phyloP scores from a whole-genome alignment of 2,888 invertebrate species.

The Cotesia congregata region DNA sequence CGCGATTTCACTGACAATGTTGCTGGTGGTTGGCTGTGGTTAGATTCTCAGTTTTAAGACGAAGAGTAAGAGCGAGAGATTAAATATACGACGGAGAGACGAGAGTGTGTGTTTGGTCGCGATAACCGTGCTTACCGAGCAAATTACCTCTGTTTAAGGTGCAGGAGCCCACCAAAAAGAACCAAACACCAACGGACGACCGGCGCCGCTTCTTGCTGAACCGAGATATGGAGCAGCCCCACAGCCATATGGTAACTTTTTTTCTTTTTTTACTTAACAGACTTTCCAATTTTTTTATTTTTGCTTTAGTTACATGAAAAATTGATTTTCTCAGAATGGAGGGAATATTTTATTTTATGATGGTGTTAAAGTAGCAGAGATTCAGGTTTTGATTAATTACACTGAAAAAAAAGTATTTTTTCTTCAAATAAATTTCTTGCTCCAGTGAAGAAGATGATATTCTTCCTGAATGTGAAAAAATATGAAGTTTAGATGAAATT shows the following conservation, averaged over 20 bases:
- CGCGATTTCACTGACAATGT: slow-evolving; percentile 19
- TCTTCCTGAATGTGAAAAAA: too few relatives aligned
- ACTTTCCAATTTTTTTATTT: slow-evolving; percentile 3
- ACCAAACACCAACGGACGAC: slow-evolving; percentile 72
- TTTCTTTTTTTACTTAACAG: background rate
- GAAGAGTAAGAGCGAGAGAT: slow-evolving; percentile 19
- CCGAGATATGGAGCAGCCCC: slow-evolving; percentile 90
- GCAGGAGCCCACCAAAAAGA: slow-evolving; percentile 68
- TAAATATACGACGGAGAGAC: background rate
- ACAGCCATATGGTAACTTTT: slow-evolving; percentile 88
- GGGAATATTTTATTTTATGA: too few relatives aligned
- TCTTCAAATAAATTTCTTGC: too few relatives aligned
- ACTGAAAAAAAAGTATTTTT: too few relatives aligned
- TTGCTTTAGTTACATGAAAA: too few relatives aligned
- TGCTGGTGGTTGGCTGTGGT: slow-evolving; percentile 27
- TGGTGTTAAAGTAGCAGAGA: too few relatives aligned
- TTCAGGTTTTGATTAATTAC: too few relatives aligned
- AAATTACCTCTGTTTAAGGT: slow-evolving; percentile 51
- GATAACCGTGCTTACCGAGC: slow-evolving; percentile 1
- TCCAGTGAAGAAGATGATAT: too few relatives aligned
- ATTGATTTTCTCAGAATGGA: too few relatives aligned
- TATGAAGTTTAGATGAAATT: too few relatives aligned
- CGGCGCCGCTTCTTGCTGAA: slow-evolving; percentile 89
- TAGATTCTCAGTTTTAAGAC: slow-evolving; percentile 16
- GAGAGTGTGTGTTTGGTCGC: slow-evolving; percentile 5